Evolutionary conservation across 2,797 vertebrate genomes (phyloP), one percentile per base, ranked within the genome.

Genomic region (Sitta carolinensis): DNA sequence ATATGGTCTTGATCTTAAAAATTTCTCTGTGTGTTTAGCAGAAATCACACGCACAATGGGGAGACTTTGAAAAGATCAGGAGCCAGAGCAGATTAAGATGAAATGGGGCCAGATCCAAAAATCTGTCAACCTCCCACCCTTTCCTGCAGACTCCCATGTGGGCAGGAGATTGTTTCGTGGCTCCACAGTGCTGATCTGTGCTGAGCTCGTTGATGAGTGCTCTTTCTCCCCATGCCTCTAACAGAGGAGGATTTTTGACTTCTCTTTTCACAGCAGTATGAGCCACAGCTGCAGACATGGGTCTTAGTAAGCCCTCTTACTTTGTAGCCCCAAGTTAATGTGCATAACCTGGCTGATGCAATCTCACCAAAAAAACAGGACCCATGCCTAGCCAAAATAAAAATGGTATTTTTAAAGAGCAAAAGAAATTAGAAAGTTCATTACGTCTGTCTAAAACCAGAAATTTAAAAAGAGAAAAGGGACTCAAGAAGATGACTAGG

Each of bases 131-230:
- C 93, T 94, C 96, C 95, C 91, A 94, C 91, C 91, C 94, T 87
- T 96, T 96, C 92, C 94, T 95, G 89, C 89, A 97, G 96, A 93
- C 92, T 97, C 94, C 94, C 96, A 91, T 90, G 93, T 79, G 93
- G 76, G 87, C 43, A 91, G 69, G 91, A 89, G 92, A 94, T 81
- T 78, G 84, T 78, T 95, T 59, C 3, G 1, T 94, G 94, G 92
- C 95, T 96, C 95, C 94, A 79, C 80, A 84, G 72, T 9, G 57
- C 92, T 92, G 2, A 20, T 67, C 92, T 90, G 83, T 8, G 61
- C 69, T 61, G 42, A 92, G 84, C 70, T 87, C 1, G 2, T 4
- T 38, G 92, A 79, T 26, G 82, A 94, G 86, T 19, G 57, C 68
- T 79, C 78, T 73, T 2, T 9, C 78, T 96, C 81, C 61, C 57